Percentiles rank a stretch among this genome's conserved stretches.
These are phyloP conservation scores for Hycleus phaleratus DNA, from an alignment of 1,140 invertebrate genomes.

Conservation along the genomic window DNA sequence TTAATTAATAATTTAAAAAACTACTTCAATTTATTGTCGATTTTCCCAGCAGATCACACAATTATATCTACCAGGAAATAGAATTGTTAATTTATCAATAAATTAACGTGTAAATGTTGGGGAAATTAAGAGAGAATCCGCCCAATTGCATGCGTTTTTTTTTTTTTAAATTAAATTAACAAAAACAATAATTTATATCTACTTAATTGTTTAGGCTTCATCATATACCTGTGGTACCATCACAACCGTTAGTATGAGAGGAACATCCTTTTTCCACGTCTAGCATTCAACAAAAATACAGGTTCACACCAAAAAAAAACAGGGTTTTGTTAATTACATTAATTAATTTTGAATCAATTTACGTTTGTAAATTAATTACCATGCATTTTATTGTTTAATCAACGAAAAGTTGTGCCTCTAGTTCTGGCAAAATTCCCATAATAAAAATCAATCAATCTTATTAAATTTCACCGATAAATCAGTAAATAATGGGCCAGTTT, in stretches of 20 bases:
- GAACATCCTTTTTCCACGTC: constrained; percentile 70
- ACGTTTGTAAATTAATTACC: too few relatives aligned
- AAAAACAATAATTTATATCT: not conserved
- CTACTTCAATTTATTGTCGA: not conserved
- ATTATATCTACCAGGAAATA: constrained; percentile 20
- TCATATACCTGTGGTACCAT: constrained; percentile 71
- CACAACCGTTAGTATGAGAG: constrained; percentile 78
- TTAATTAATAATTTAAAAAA: not conserved
- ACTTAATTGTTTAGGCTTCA: not conserved
- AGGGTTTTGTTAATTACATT: not conserved
- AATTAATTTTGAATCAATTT: too few relatives aligned
- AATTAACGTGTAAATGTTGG: not conserved
- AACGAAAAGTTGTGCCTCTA: too few relatives aligned
- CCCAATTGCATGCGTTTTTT: not conserved
- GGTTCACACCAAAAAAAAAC: constrained; percentile 25
- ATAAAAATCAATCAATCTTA: too few relatives aligned
- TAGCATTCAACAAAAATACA: constrained; percentile 39
- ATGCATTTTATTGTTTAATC: too few relatives aligned
- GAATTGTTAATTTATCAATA: constrained; percentile 1
- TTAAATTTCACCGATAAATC: too few relatives aligned
- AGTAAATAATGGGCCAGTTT: too few relatives aligned
- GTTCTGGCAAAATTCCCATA: too few relatives aligned
- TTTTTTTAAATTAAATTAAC: not conserved
- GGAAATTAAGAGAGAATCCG: not conserved
- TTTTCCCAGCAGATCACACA: constrained; percentile 52